Percentiles rank a stretch among this genome's conserved stretches.
Evolutionary conservation across 2,113 vertebrate species (phyloP).

Genomic region (Rostratula benghalensis): DNA sequence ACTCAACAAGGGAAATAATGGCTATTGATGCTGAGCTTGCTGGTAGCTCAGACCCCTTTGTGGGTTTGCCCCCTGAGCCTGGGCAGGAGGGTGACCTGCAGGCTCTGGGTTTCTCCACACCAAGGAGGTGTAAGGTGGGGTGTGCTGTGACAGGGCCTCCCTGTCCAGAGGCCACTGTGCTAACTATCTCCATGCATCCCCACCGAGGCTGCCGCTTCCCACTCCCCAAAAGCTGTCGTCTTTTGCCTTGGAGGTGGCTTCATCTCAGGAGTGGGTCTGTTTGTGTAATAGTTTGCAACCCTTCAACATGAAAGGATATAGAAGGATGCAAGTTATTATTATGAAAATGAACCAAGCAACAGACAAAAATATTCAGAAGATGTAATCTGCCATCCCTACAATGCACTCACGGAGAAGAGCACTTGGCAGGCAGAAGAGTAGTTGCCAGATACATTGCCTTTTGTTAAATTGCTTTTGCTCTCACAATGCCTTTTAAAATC

Average conservation of each 20-base stretch:
- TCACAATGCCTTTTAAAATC: slow-evolving; percentile 53
- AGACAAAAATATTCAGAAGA: slow-evolving; percentile 65
- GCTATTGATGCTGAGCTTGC: background rate
- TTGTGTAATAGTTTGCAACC: slow-evolving; percentile 49
- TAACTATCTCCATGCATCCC: background rate
- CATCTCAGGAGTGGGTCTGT: background rate
- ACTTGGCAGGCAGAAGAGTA: slow-evolving; percentile 63
- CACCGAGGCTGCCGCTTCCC: fast-evolving
- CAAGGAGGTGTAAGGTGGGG: fast-evolving
- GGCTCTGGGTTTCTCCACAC: fast-evolving
- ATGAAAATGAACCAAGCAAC: slow-evolving; percentile 60
- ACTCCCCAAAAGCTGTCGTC: fast-evolving
- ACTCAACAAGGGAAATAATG: background rate
- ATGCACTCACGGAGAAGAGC: slow-evolving; percentile 13
- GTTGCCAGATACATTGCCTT: slow-evolving; percentile 52
- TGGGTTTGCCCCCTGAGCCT: fast-evolving
- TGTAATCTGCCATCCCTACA: slow-evolving; percentile 56
- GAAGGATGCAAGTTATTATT: slow-evolving; percentile 59
- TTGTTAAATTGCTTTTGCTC: slow-evolving; percentile 59
- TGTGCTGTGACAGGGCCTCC: background rate
- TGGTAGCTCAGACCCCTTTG: background rate
- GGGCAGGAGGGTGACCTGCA: fast-evolving
- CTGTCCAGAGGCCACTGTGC: fast-evolving
- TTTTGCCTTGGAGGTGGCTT: background rate
- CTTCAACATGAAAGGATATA: slow-evolving; percentile 47